These are phyloP conservation scores for Hippolais icterina DNA, from an alignment of 2,113 vertebrate species.

Conservation along the genomic window DNA sequence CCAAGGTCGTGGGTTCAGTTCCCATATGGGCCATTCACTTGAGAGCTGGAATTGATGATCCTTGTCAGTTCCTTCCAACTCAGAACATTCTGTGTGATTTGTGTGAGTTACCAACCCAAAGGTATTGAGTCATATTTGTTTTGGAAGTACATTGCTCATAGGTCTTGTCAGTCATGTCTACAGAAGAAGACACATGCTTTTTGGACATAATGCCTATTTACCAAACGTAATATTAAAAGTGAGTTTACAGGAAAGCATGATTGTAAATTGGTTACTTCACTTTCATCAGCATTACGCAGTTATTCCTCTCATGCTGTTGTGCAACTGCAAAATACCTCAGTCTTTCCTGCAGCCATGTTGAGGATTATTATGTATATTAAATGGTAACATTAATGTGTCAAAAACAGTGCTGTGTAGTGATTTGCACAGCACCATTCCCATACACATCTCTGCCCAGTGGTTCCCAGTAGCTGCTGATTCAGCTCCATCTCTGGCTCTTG, in stretches of 20 bases:
- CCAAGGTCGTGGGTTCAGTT: neutral
- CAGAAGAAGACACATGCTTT: neutral
- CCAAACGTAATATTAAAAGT: neutral
- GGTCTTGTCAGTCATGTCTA: conserved; percentile 2
- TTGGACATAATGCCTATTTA: conserved; percentile 2
- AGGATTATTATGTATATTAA: neutral
- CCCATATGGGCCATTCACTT: neutral
- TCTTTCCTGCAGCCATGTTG: neutral
- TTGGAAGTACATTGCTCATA: neutral
- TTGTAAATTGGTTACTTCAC: conserved; percentile 26
- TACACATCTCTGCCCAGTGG: neutral
- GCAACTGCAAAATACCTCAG: neutral
- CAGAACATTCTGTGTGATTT: neutral
- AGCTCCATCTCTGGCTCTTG: neutral
- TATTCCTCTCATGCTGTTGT: neutral
- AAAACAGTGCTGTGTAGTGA: neutral
- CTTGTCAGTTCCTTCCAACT: neutral
- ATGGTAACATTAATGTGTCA: neutral
- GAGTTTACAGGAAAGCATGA: conserved; percentile 25
- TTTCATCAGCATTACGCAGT: conserved; percentile 6
- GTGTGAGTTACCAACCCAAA: neutral
- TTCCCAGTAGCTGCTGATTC: neutral
- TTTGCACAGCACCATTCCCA: neutral
- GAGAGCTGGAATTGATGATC: neutral
- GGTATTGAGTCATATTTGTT: conserved; percentile 51